Evolutionary conservation across 2,888 invertebrate species (phyloP), one percentile per base, ranked within the genome.

Genomic region (Troglohyphantes excavatus): DNA sequence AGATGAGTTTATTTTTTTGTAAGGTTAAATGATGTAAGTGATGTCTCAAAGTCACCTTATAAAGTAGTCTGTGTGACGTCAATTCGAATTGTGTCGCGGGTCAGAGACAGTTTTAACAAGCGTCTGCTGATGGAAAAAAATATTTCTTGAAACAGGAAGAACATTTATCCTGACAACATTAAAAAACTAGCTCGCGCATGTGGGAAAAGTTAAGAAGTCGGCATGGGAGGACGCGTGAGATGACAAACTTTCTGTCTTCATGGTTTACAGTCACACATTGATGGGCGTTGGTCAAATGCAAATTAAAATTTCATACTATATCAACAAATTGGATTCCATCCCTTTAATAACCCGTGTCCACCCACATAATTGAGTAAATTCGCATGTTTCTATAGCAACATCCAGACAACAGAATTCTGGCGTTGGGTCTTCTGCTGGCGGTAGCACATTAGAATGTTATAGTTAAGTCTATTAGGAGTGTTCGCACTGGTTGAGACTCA

Each of bases 51-150:
- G 73, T 73, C 73, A 84, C 84, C 84, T 65, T 75, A 65, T 67
- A 84, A 84, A 73, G 39, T 39, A 73, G 19, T 43, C 21, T 21
- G n/a, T 63, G 39, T 83, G 83, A 83, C 83, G 83, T 83, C 83
- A 83, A 83, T 83, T 21, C 46, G 63, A 27, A 26, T 65, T 27
- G 73, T 43, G 73, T 83, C 83, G 73, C 63, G 72, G 63, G 73
- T 39, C 73, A 27, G 27, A 46, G 73, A 63, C 73, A 27, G 27
- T 68, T 68, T 81, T 53, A 81, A 81, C 68, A 53, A 46, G 53
- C 13, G 53, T 83, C 63, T 73, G 27, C 61, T 29, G 61, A 76
- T 76, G 75, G 59, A 59, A 29, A 61, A 33, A 29, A 61, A n/a
- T n/a, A 29, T 61, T 29, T 59, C 29, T 27, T 46, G 39, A 70